Evolutionary conservation across 2,888 invertebrate genomes (phyloP).

Genomic region (Zygogramma bicolorata): DNA sequence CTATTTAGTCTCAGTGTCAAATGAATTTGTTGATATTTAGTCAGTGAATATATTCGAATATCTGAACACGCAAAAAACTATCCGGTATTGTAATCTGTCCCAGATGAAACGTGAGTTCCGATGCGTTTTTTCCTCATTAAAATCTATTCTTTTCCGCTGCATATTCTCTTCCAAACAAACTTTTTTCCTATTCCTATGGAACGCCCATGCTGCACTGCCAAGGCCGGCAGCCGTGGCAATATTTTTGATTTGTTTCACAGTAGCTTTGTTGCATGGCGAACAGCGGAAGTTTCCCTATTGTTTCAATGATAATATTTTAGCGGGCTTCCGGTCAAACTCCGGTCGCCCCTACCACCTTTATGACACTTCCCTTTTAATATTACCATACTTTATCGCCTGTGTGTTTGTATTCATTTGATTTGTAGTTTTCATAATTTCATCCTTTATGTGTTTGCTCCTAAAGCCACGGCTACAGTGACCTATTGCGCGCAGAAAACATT

Average conservation of each 20-base stretch:
- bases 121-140: too few species aligned
- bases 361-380: slow-evolving; percentile 61
- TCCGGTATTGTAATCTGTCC: too few species aligned
- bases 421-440: slow-evolving; percentile 60
- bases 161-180: not conserved
- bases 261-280: slow-evolving; percentile 60
- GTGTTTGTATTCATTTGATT: slow-evolving; percentile 58
- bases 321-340: slow-evolving; percentile 61
- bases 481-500: slow-evolving; percentile 35
- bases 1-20: too few species aligned
- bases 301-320: slow-evolving; percentile 65
- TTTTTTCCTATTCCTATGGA: not conserved
- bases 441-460: slow-evolving; percentile 42
- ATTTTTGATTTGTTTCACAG: slow-evolving; percentile 65
- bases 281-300: slow-evolving; percentile 63
- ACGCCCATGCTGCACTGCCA: slow-evolving; percentile 28
- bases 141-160: not conserved
- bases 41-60: too few species aligned
- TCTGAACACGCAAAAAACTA: too few species aligned
- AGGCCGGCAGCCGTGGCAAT: slow-evolving; percentile 48
- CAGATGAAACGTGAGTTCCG: too few species aligned
- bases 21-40: too few species aligned
- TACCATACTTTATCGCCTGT: slow-evolving; percentile 58
- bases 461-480: slow-evolving; percentile 37
- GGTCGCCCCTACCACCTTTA: slow-evolving; percentile 58